Conservation (phyloP, 2,888 invertebrate genomes). For the Drosophila sordidapex region DNA sequence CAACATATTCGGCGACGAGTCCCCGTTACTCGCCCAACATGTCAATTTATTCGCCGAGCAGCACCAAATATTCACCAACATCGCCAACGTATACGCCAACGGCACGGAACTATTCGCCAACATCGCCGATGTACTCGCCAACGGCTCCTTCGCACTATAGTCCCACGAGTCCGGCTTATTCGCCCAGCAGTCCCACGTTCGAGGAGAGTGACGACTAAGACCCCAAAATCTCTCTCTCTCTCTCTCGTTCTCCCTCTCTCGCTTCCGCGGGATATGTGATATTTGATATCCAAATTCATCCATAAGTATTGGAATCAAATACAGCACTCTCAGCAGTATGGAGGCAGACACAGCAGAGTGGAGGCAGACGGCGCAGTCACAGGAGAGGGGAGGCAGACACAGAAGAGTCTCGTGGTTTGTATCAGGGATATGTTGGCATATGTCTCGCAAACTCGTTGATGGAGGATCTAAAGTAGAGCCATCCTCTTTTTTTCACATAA, state of each 20-base stretch:
- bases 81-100: slow-evolving; percentile 89
- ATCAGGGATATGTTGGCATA: not conserved
- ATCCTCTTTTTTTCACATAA: not conserved
- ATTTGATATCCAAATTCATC: not conserved
- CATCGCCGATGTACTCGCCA: slow-evolving; percentile 92
- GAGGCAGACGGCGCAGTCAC: not conserved
- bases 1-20: slow-evolving; percentile 89
- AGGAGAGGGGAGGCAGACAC: not conserved
- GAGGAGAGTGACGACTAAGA: slow-evolving; percentile 81
- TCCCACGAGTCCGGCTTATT: slow-evolving; percentile 90
- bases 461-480: not conserved
- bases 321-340: not conserved
- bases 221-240: not conserved
- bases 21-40: slow-evolving; percentile 87
- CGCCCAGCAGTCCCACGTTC: slow-evolving; percentile 87
- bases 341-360: not conserved
- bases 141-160: slow-evolving; percentile 91
- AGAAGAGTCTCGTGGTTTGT: not conserved
- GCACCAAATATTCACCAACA: slow-evolving; percentile 93
- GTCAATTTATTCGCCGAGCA: slow-evolving; percentile 88
- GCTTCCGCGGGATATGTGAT: not conserved
- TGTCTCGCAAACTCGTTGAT: not conserved
- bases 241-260: not conserved
- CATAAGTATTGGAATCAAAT: not conserved
- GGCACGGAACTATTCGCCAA: slow-evolving; percentile 87